Evolutionary conservation across 92 coral and sea anemone genomes (phyloP), one percentile per base, ranked within the genome.

Genomic region (Porites cylindrica): DNA sequence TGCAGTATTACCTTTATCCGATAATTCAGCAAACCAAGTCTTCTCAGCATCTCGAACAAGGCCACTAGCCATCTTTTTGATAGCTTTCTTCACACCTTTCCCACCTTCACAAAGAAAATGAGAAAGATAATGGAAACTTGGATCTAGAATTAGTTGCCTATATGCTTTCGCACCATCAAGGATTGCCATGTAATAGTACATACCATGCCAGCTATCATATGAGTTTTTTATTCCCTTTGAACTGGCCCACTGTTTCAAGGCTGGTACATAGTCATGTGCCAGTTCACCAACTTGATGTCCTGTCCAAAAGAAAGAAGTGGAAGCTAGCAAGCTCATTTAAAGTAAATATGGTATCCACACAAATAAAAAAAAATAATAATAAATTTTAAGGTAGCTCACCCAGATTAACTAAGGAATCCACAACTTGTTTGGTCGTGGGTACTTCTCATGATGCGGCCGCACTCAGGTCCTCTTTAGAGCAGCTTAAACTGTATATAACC

Each of bases 161-260:
- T 32, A 32, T 32, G 43, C 43, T 2, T 32, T 32, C 43, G 43
- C 2, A 32, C 43, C 43, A 32, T 32, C 43, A 32, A 32, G 43
- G 43, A 32, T 3, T 32, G 43, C 43, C 43, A 32, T 32, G 43
- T 32, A 32, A 32, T 32, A 32, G 43, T 24, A 75, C 83, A 60
- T 21, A 69, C 86, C 86, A 82, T 82, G 82, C 86, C 86, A 82
- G 61, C 76, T 81, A 53, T 82, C 81, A 82, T 67, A 51, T 2
- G 81, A 82, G 86, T 82, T 82, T 47, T 61, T 67, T 10, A 82
- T 82, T 8, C 81, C 86, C 63, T 70, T 20, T 12, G 66, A 51
- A 54, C 9, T 43, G 24, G 70, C 26, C 76, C 77, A 67, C 16
- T 56, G 52, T 43, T 82, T 82, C 21, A 82, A 47, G 14, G 83